Base-by-base conservation (phyloP, 2,797 vertebrate genomes). In the Sciaenops ocellatus region DNA sequence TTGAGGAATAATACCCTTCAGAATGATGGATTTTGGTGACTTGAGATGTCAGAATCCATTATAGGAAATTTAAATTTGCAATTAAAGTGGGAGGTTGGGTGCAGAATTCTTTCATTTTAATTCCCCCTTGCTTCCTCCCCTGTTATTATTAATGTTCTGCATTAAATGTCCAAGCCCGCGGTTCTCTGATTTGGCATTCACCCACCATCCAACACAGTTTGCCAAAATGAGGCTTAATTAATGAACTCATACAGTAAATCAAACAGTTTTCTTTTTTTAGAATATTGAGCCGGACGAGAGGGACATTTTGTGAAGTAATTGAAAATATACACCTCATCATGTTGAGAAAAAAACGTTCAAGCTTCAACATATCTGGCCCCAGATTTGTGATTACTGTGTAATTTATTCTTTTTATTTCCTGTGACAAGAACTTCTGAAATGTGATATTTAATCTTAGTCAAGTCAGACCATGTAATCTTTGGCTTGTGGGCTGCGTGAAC, bases 21-120 rank as follows among this genome's bases (percentile, higher is more conserved):
- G 91, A 95, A 95, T 96, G 95, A 96, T 95, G 93, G 95, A 96
- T 96, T 96, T 96, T 95, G 93, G 94, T 95, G 95, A 96, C 95
- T 96, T 95, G 93, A 96, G 93, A 95, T 95, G 95, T 95, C 95
- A 94, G 93, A 94, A 94, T 95, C 94, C 94, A 96, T 96, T 95
- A 95, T 92, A 93, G 84, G 89, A 94, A 94, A 94, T 95, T 95
- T 93, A 93, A 95, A 96, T 96, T 95, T 95, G 94, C 95, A 96
- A 96, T 95, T 95, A 96, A 95, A 95, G 92, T 89, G 90, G 93
- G 87, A 94, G 85, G 92, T 84, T 89, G 90, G 89, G 87, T 92
- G 85, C 89, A 89, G 85, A 92, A 93, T 94, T 93, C 84, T 91
- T 92, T 92, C 83, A 85, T 93, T 94, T 95, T 90, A 92, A 94